Evolutionary conservation across 1,140 invertebrate species (phyloP), one percentile per base, ranked within the genome.

Genomic region (Ceratina japonica): DNA sequence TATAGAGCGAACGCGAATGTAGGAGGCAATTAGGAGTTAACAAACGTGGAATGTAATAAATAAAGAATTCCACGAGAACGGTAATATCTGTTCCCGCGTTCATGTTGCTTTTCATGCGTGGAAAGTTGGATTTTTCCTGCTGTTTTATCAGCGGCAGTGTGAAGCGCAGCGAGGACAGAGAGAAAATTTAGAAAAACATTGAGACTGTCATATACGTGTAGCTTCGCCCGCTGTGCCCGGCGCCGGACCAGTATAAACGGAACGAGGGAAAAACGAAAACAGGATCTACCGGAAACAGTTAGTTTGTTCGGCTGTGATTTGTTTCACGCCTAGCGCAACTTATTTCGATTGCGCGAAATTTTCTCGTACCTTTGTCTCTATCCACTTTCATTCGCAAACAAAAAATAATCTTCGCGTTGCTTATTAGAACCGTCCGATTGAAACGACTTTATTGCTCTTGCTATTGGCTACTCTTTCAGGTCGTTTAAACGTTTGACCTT

Each of bases 151-250:
- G 20, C 15, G 49, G 13, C 20, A 49, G 44, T 24, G 37, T 20
- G 16, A n/a, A n/a, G n/a, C n/a, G n/a, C n/a, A n/a, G n/a, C n/a
- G n/a, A n/a, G n/a, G n/a, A n/a, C n/a, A n/a, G n/a, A n/a, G n/a
- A n/a, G n/a, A 68, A n/a, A 54, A 31, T 69, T 69, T 24, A n/a
- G 18, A 52, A 69, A 69, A 69, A 69, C 51, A 69, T 69, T 52
- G 51, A 27, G 22, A 69, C 51, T n/a, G 51, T 69, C 27, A 69
- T 54, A 69, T 24, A 37, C 24, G 22, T 1, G 12, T 31, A 31
- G 27, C 64, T 22, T 12, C 22, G n/a, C 12, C 7, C 18, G 52
- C 18, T 15, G 44, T 24, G 10, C 22, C 64, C 31, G 20, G 20
- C n/a, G 4, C 12, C 37, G 37, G n/a, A 16, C n/a, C 49, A 52